Evolutionary conservation across 2,113 vertebrate species (phyloP).

Genomic region (Tichodroma muraria): DNA sequence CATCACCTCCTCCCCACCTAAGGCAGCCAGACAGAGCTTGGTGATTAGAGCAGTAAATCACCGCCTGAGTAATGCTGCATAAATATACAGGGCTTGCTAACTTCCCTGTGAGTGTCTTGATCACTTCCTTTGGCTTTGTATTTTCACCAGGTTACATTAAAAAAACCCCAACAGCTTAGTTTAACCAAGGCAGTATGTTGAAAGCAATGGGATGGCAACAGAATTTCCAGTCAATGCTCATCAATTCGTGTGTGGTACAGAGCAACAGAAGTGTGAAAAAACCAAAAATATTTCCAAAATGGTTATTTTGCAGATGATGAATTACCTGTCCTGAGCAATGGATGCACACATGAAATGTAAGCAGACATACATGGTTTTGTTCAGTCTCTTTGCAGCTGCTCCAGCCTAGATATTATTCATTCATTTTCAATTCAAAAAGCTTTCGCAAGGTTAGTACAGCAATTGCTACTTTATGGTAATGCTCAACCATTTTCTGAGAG

Average conservation of each 20-base stretch:
- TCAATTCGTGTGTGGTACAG: background rate
- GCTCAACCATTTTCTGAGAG: background rate
- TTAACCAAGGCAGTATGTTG: background rate
- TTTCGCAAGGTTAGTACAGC: background rate
- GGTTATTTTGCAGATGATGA: background rate
- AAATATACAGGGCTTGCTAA: constrained; percentile 30
- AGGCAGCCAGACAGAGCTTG: constrained; percentile 66
- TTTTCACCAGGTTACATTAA: background rate
- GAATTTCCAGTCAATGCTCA: background rate
- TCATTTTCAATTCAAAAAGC: background rate
- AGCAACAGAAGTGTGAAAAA: background rate
- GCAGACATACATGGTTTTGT: background rate
- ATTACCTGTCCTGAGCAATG: background rate
- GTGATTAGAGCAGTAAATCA: constrained; percentile 68
- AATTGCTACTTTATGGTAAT: background rate
- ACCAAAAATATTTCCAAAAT: background rate
- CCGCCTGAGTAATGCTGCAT: constrained; percentile 77
- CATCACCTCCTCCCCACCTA: constrained; percentile 65
- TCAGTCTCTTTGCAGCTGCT: background rate
- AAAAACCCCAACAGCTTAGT: background rate
- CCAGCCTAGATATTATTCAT: background rate
- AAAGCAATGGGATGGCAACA: background rate
- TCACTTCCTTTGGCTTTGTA: constrained; percentile 46
- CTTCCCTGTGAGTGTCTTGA: constrained; percentile 17
- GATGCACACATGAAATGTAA: background rate